Evolutionary conservation across 2,113 vertebrate species (phyloP), one percentile per base, ranked within the genome.

Genomic region (Donacobius atricapilla): DNA sequence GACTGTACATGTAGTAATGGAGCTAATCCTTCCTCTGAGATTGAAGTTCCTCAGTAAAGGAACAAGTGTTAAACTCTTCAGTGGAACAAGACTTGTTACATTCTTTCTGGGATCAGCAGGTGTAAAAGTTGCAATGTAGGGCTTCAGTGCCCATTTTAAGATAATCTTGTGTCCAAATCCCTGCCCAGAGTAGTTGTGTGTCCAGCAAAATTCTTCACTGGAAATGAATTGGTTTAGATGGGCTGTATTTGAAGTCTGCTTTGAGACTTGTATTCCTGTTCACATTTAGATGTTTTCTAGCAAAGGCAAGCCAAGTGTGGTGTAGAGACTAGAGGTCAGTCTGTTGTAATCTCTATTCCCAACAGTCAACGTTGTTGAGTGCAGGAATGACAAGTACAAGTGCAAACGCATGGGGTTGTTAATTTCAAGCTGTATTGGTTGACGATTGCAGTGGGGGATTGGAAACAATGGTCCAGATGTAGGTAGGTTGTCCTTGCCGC

Each of bases 201-300:
- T 47, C 50, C 48, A 44, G 51, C 31, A 7, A 48, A 70, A 57
- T 24, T 11, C 20, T 24, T 40, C 11, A 27, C 3, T 27, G 44
- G 70, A 11, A 54, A 11, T 25, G 14, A 60, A 20, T 54, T 40
- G 40, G 13, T 6, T 75, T 45, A 37, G 28, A 10, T 66, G 56
- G 39, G 18, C 40, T 78, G 2, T 12, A 4, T 56, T n/a, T 47
- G 78, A 69, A 44, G 42, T 11, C 9, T 42, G 13, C 35, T 63
- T 33, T 57, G 50, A 45, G 35, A 6, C 10, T 45, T n/a, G 7
- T 31, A 4, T 54, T 47, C 15, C 47, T 2, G 0, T 19, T 1
- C 3, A 2, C n/a, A 4, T 60, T 53, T 5, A 18, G 58, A n/a
- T 40, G 35, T 47, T 72, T 65, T 72, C 13, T 8, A 22, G 40